A percentile compares a stretch with the other conserved stretches of the same genome.
phyloP scores from a whole-genome alignment of 1,140 invertebrate genomes.

The Rhagoletis pomonella region DNA sequence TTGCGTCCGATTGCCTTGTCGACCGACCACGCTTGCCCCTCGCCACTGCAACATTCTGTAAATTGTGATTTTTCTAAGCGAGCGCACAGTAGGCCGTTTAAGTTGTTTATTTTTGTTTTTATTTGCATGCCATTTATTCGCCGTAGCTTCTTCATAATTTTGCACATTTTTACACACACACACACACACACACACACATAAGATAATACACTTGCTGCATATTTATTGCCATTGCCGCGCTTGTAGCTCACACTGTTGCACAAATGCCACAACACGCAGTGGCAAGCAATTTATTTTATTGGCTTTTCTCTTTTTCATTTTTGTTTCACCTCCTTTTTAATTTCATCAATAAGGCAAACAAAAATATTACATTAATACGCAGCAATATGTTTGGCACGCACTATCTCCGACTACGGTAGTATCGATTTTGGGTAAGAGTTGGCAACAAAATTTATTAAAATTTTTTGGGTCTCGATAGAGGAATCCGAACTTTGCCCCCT shows the following conservation, averaged over 20 bases:
- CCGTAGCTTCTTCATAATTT: background rate
- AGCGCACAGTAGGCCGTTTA: background rate
- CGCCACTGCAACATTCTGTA: background rate
- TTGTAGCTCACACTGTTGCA: background rate
- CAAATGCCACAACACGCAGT: slow-evolving; percentile 29
- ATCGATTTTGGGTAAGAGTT: too few relatives aligned
- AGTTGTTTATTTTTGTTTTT: background rate
- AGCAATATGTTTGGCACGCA: slow-evolving; percentile 24
- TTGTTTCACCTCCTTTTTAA: background rate
- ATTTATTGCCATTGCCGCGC: background rate
- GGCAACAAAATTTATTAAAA: too few relatives aligned
- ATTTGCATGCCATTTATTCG: background rate
- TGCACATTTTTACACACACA: background rate
- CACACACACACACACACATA: too few relatives aligned
- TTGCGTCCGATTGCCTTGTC: background rate
- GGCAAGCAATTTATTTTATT: background rate
- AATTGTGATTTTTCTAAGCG: background rate
- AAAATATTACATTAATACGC: slow-evolving; percentile 31
- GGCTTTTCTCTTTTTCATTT: background rate
- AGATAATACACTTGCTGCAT: background rate
- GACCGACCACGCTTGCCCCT: background rate
- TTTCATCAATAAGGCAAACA: background rate
- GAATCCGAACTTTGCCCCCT: too few relatives aligned
- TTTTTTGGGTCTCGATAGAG: too few relatives aligned
- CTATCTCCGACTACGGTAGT: too few relatives aligned